Evolutionary conservation across 2,113 vertebrate genomes (phyloP), one percentile per base, ranked within the genome.

Genomic region (Tachuris rubrigastra): DNA sequence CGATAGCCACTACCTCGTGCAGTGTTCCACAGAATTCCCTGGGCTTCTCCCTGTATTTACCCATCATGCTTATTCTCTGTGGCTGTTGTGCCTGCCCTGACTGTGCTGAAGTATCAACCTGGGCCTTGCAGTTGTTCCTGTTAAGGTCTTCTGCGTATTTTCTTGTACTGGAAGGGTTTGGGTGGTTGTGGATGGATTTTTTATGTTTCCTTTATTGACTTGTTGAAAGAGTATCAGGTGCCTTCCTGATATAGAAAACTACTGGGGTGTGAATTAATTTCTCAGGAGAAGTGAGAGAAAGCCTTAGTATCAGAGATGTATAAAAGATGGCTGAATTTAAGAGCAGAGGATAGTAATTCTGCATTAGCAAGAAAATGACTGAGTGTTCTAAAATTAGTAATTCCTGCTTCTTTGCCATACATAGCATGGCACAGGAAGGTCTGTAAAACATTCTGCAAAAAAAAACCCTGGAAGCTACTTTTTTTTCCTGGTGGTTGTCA

Each of bases 241-340:
- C 14, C 60, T 80, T 80, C 56, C 67, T 63, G 39, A 66, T 73
- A 78, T 1, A 23, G 46, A 62, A 39, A 87, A 47, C 75, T 60
- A 28, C 31, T 56, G 27, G 35, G 18, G 33, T 72, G 47, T 65
- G 65, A 96, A 89, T 49, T 77, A 62, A 93, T 80, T 82, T 91
- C 53, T 58, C 62, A 67, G 44, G 44, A 83, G 44, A 91, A 75
- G 66, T 42, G 49, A 73, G 25, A 91, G 91, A 65, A 91, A 73
- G 47, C 56, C 39, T 62, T n/a, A 37, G 14, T 52, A 65, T 35
- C 20, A 5, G n/a, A 95, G 25, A 68, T 68, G 19, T 69, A 90
- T 85, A 39, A 93, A 60, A 87, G 35, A 31, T 78, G 41, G 60
- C 49, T 95, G 73, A 78, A 91, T 68, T 85, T 76, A 75, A 95